Conservation (phyloP, 2,797 vertebrate genomes). For the Galago senegalensis region DNA sequence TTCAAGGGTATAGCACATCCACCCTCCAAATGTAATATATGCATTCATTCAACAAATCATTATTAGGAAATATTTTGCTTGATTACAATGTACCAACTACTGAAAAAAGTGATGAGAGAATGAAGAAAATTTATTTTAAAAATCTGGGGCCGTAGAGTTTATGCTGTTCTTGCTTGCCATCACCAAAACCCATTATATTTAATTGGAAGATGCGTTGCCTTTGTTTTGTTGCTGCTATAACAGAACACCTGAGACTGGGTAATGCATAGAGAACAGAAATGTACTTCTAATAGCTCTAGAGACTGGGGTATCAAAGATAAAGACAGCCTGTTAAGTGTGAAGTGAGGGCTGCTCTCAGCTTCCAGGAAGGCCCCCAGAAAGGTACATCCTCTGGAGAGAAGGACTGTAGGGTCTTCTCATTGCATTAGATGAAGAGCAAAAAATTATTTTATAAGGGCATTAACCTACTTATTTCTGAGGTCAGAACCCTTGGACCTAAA, state of each 20-base stretch:
- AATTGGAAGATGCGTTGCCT: background rate
- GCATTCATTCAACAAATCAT: background rate
- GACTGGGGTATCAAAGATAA: background rate
- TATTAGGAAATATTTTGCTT: background rate
- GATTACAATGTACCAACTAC: background rate
- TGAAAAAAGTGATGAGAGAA: background rate
- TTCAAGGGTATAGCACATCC: background rate
- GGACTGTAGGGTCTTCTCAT: background rate
- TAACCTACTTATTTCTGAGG: background rate
- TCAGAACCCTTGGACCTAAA: background rate
- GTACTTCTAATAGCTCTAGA: background rate
- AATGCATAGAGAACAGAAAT: background rate
- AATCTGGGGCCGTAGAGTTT: background rate
- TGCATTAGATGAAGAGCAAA: background rate
- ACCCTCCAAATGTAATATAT: background rate
- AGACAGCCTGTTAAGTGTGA: background rate
- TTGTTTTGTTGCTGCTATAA: background rate
- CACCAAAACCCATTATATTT: background rate
- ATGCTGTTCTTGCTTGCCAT: background rate
- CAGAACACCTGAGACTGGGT: background rate
- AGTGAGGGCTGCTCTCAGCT: background rate
- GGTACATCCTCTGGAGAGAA: background rate
- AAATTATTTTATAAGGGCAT: background rate
- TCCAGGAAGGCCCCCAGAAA: background rate
- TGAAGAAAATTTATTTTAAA: background rate